Evolutionary conservation across 2,797 vertebrate species (phyloP).

Genomic region (Gadopsis bispinosus): DNA sequence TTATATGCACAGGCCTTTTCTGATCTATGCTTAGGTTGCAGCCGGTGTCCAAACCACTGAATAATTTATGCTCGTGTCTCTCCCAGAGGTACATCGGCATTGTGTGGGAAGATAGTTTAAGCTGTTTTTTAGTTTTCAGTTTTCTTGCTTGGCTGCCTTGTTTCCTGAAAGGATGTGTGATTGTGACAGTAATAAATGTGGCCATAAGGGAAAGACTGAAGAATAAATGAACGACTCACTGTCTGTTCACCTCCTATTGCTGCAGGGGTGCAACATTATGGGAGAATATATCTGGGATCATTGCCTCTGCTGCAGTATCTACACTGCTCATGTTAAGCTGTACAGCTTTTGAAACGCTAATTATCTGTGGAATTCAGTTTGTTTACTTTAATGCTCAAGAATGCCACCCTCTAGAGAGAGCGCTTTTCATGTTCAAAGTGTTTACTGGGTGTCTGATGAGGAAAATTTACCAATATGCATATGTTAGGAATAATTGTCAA

Average conservation of each 20-base stretch:
- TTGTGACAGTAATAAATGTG: constrained; percentile 22
- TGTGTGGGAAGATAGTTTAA: constrained; percentile 11
- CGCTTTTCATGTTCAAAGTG: constrained; percentile 35
- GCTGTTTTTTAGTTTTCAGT: background rate
- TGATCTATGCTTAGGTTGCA: constrained; percentile 52
- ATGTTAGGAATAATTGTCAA: background rate
- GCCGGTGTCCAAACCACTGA: constrained; percentile 58
- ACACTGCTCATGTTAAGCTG: constrained; percentile 49
- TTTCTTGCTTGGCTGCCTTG: constrained; percentile 3
- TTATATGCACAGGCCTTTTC: constrained; percentile 37
- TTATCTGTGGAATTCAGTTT: constrained; percentile 66
- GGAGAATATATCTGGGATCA: constrained; percentile 43
- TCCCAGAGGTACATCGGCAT: constrained; percentile 43
- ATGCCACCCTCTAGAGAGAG: constrained; percentile 45
- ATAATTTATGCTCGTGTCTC: constrained; percentile 64
- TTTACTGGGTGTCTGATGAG: constrained; percentile 46
- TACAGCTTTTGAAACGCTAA: constrained; percentile 76
- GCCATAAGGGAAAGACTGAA: constrained; percentile 17
- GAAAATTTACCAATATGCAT: constrained; percentile 20
- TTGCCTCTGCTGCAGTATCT: constrained; percentile 62
- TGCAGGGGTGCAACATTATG: constrained; percentile 50
- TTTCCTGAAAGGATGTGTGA: constrained; percentile 18
- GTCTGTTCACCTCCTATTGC: constrained; percentile 32
- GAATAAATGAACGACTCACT: constrained; percentile 15
- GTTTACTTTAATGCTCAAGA: constrained; percentile 71